A percentile compares a stretch with the other conserved stretches of the same genome.
Conservation (phyloP, 2,113 vertebrate species). For the Strigops habroptila region DNA sequence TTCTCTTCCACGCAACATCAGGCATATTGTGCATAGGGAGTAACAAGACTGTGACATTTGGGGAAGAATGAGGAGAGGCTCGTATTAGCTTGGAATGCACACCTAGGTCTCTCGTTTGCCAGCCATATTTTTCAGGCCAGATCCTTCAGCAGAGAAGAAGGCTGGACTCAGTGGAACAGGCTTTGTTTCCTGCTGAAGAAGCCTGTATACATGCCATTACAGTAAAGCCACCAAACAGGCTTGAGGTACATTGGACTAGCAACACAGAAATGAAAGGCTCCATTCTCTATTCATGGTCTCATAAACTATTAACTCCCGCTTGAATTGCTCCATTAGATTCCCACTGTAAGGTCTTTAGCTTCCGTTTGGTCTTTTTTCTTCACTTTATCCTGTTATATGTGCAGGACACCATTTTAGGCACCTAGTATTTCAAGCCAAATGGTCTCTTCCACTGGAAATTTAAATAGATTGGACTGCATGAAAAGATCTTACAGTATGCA, state of each 20-base stretch:
- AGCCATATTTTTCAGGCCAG: neutral
- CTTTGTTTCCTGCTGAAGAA: neutral
- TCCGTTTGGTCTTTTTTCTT: neutral
- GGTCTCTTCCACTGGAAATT: neutral
- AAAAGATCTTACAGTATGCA: neutral
- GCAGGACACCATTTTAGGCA: neutral
- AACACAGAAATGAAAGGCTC: neutral
- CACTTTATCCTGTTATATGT: neutral
- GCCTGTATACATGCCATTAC: neutral
- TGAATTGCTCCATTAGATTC: neutral
- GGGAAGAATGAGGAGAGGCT: neutral
- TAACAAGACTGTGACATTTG: neutral
- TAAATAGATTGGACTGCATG: neutral
- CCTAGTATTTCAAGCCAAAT: neutral
- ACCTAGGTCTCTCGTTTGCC: neutral
- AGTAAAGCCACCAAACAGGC: neutral
- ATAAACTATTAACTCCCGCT: neutral
- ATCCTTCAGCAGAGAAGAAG: neutral
- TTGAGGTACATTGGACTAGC: neutral
- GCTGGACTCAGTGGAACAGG: neutral
- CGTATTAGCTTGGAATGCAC: too few species aligned
- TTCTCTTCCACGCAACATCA: neutral
- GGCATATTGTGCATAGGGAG: neutral
- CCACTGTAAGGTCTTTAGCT: neutral
- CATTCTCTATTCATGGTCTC: conserved; percentile 15